A percentile compares a stretch with the other conserved stretches of the same genome.
These are phyloP conservation scores for Parelbella ahira DNA, from an alignment of 2,888 invertebrate genomes.

Conservation along the genomic window DNA sequence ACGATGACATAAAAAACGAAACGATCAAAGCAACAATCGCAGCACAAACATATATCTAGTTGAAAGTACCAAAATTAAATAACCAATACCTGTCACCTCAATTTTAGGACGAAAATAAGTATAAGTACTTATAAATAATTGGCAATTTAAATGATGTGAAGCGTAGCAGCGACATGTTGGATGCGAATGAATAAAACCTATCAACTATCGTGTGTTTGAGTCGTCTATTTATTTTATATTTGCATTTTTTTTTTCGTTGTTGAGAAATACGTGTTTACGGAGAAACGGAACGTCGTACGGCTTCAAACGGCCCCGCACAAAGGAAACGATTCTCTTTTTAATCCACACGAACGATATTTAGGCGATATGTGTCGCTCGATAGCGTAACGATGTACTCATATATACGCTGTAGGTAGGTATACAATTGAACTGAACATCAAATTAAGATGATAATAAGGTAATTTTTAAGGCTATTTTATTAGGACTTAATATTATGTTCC, in stretches of 20 bases:
- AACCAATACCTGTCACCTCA: slow-evolving; percentile 27
- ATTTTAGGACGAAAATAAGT: slow-evolving; percentile 37
- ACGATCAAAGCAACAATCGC: too few species aligned
- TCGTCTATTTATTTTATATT: too few species aligned
- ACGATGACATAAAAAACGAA: too few species aligned
- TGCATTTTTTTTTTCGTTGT: slow-evolving; percentile 1
- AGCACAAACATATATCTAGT: too few species aligned
- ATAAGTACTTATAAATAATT: slow-evolving; percentile 44
- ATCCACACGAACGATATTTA: slow-evolving; percentile 10
- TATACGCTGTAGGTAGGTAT: too few species aligned
- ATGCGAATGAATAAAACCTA: slow-evolving; percentile 22
- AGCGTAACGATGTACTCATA: too few species aligned
- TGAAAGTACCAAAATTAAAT: slow-evolving; percentile 20
- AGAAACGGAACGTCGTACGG: slow-evolving; percentile 1
- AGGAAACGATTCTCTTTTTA: slow-evolving; percentile 14
- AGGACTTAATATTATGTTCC: too few species aligned
- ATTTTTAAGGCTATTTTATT: too few species aligned
- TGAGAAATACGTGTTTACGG: slow-evolving; percentile 7
- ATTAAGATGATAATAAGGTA: too few species aligned
- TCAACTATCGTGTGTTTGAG: slow-evolving; percentile 1
- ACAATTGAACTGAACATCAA: too few species aligned
- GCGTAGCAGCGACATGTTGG: slow-evolving; percentile 28
- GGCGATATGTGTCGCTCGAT: neutral
- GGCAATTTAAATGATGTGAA: slow-evolving; percentile 35
- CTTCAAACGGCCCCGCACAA: slow-evolving; percentile 14